These are phyloP conservation scores for Amazona finschi DNA, from an alignment of 2,797 vertebrate species.

Conservation along the genomic window DNA sequence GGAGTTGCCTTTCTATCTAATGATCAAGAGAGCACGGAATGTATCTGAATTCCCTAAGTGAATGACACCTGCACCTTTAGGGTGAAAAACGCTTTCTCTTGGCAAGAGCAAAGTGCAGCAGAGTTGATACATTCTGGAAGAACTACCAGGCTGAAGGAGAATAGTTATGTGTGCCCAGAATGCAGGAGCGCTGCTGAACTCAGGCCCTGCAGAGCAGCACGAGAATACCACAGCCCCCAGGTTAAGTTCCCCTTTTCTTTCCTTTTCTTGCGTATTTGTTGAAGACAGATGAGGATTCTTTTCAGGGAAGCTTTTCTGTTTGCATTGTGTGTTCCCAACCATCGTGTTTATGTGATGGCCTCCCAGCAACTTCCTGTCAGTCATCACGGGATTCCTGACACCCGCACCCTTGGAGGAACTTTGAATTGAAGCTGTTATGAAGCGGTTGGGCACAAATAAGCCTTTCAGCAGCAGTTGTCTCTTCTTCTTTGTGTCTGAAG, in stretches of 20 bases:
- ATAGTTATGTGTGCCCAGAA: conserved; percentile 2
- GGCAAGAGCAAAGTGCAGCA: conserved; percentile 65
- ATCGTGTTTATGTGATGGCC: not conserved
- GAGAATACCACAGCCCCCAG: not conserved
- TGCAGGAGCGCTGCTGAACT: conserved; percentile 37
- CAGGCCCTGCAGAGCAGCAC: conserved; percentile 7
- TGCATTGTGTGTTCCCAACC: conserved; percentile 16
- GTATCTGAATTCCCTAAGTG: conserved; percentile 21
- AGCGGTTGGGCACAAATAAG: not conserved
- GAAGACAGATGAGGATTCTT: not conserved
- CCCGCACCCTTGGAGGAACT: not conserved
- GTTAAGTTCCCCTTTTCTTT: conserved; percentile 18
- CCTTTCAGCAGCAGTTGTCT: not conserved
- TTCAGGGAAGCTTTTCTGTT: conserved; percentile 17
- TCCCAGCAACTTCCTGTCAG: not conserved
- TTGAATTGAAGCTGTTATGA: not conserved
- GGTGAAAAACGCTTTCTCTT: conserved; percentile 63
- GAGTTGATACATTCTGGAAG: conserved; percentile 45
- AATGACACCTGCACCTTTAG: conserved; percentile 49
- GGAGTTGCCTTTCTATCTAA: conserved; percentile 43
- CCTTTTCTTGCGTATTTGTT: not conserved
- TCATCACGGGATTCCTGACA: not conserved
- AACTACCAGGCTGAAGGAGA: conserved; percentile 24
- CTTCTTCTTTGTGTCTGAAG: not conserved
- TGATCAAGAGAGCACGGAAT: conserved; percentile 38